These are phyloP conservation scores for Myxocyprinus asiaticus DNA, from an alignment of 2,113 vertebrate genomes.

Conservation along the genomic window DNA sequence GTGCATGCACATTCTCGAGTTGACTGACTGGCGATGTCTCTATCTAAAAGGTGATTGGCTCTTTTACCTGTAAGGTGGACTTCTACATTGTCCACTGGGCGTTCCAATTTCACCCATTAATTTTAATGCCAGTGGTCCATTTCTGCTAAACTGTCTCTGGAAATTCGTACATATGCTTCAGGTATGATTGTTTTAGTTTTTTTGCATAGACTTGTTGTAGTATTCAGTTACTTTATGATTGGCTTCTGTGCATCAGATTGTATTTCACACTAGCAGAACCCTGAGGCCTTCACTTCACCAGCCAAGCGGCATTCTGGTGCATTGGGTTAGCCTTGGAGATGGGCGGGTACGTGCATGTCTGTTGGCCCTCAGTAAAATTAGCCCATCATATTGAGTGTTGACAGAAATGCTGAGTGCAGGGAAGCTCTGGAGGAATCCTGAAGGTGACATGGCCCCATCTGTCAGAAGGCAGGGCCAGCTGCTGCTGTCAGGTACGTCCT, in stretches of 20 bases:
- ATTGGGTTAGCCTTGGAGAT: not conserved
- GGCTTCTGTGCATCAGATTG: not conserved
- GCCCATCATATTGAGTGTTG: conserved; percentile 76
- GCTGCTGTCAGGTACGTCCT: conserved; percentile 70
- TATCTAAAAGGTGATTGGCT: too few species aligned
- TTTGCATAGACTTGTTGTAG: too few species aligned
- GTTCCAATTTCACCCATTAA: too few species aligned
- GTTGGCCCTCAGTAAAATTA: conserved; percentile 72
- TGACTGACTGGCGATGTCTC: too few species aligned
- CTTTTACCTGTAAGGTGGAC: too few species aligned
- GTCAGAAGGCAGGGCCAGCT: conserved; percentile 70
- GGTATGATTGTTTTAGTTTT: too few species aligned
- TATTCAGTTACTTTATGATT: not conserved
- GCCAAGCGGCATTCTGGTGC: conserved; percentile 20
- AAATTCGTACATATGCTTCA: too few species aligned
- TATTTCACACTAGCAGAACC: conserved; percentile 10
- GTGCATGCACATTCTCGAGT: too few species aligned
- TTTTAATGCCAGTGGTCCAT: too few species aligned
- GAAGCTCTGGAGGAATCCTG: conserved; percentile 65
- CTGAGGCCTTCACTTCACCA: conserved; percentile 11
- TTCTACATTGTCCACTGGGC: too few species aligned
- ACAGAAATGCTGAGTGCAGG: conserved; percentile 76
- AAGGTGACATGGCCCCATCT: conserved; percentile 70
- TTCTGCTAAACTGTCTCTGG: too few species aligned
- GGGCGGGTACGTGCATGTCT: conserved; percentile 24